Evolutionary conservation across 1,140 invertebrate genomes (phyloP), one percentile per base, ranked within the genome.

Genomic region (Trypoxylus dichotomus): DNA sequence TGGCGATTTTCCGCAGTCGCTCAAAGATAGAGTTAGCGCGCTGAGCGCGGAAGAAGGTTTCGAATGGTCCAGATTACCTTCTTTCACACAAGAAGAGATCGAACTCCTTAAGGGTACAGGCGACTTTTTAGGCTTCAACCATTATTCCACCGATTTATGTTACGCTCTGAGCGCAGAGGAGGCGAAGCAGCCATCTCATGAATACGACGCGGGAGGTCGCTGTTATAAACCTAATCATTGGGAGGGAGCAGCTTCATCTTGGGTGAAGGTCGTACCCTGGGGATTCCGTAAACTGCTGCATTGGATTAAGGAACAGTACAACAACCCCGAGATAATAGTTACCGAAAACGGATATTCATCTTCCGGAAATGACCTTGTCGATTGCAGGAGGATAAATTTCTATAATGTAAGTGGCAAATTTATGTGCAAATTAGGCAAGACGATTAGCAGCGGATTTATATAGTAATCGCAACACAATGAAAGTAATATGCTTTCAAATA

Each of bases 1-100:
- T 1, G 91, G 92, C 11, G 90, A 92, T 76, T 93, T 92, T 82
- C 91, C 91, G 0, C 80, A 84, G 77, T 81, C 90, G 0, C 87
- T 93, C 82, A 89, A 88, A 41, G 81, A 86, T 1, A 81, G 83
- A 8, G 84, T 93, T n/a, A 91, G 91, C 1, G 83, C 83, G n/a
- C 86, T 87, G 76, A 90, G 89, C 80, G 77, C 77, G 68, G 81
- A 81, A 1, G 89, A 90, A 81, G 88, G 88, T 73, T 89, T 85
- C 10, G 77, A 79, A 0, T 83, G 84, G 27, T 92, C 92, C 3
- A 87, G 91, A 43, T 84, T 93, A 25, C 90, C 90, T 0, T 87
- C 15, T 89, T 93, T 76, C 90, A 90, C 84, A 88, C 88, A 0
- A 73, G 83, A 74, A 78, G 86, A 43, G 86, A 92, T 83, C 15